Base-by-base conservation (phyloP, 2,797 vertebrate genomes). In the Premnoplex brunnescens region DNA sequence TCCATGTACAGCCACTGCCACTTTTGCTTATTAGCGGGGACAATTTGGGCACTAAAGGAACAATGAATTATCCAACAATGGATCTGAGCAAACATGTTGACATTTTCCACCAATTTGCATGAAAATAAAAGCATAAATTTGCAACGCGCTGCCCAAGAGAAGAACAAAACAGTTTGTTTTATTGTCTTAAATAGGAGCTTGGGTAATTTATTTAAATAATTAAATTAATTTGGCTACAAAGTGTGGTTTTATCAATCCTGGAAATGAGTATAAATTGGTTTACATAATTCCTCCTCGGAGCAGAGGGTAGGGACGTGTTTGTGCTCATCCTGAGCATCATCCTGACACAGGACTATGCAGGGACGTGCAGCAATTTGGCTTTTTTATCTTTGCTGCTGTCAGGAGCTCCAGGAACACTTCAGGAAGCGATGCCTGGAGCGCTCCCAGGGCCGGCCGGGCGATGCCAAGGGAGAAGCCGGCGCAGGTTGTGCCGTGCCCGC, bases 311-410 rank as follows among this genome's bases (percentile, higher is more conserved):
- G 20, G 39, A 41, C 28, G 3, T 24, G 41, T 24, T 24, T 24
- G 15, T 18, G 41, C 6, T 63, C 30, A 12, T 2, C 48, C 37
- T 39, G 21, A 56, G 69, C 46, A 14, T 28, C 41, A 27, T 15
- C 39, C 34, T 41, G n/a, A 15, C 34, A 17, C 0, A 23, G 23
- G 36, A 14, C 30, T 28, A 0, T 6, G 10, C 5, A 32, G 44
- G 23, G 56, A 10, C 11, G 6, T 2, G 39, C 7, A 3, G 43
- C 24, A 2, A 39, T 26, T 49, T 55, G 46, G 22, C n/a, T 88
- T 83, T 63, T 23, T n/a, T 48, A 14, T 28, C 55, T 15, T 32
- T 30, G 14, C 26, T 30, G 10, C 30, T 32, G 54, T 9, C 0
- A 27, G 48, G 52, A 37, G 49, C 39, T 74, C 56, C 67, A 64